These are phyloP conservation scores for Caenorhabditis macrosperma DNA, from an alignment of 2,888 invertebrate species.

Conservation along the genomic window DNA sequence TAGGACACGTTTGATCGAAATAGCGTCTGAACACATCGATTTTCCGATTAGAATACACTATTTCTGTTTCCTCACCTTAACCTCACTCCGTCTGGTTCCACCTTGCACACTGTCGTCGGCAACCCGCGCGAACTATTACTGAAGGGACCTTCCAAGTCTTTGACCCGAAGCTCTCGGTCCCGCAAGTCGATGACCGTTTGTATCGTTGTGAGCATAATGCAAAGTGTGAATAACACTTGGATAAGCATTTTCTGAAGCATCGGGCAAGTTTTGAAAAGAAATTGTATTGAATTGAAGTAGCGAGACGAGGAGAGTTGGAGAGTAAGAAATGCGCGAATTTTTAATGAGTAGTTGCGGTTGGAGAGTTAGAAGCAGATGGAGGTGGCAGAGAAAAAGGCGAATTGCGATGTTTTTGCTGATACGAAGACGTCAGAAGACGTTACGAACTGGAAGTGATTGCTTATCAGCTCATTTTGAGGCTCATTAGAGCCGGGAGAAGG, in stretches of 20 bases:
- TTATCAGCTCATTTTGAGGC: no score
- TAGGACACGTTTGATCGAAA: conserved; percentile 34
- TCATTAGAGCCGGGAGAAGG: no score
- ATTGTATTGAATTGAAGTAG: no score
- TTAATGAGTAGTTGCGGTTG: no score
- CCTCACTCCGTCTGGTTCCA: background rate
- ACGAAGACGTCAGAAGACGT: no score
- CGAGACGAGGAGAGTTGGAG: no score
- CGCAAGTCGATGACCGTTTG: conserved; percentile 22
- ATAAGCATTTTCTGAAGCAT: conserved; percentile 8
- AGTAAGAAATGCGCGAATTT: no score
- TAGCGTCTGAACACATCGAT: conserved; percentile 13
- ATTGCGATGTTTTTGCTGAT: no score
- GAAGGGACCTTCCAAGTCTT: background rate
- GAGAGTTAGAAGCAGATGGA: background rate
- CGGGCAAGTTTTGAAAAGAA: background rate
- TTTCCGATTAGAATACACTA: background rate
- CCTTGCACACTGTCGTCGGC: background rate
- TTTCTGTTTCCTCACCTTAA: background rate
- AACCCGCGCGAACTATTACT: background rate
- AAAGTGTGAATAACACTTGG: conserved; percentile 2
- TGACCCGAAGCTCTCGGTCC: background rate
- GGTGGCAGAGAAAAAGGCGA: background rate
- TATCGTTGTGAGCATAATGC: conserved; percentile 12
- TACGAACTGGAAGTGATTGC: no score